These are phyloP conservation scores for Tenodera sinensis DNA, from an alignment of 2,888 invertebrate species.

Conservation along the genomic window DNA sequence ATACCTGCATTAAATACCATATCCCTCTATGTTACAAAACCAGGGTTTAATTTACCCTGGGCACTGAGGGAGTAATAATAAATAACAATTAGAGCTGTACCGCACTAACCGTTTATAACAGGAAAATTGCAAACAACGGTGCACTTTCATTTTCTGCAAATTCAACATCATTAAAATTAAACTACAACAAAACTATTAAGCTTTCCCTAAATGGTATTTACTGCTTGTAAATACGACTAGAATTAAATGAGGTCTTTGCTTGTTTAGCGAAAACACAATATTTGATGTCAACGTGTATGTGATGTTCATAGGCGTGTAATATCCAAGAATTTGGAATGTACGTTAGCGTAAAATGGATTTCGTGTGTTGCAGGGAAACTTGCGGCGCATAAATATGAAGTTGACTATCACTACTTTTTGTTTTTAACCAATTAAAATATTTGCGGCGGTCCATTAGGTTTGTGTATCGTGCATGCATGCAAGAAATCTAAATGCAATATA, in stretches of 20 bases:
- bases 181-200: not conserved
- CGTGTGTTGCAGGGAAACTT: not conserved
- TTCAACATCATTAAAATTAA: not conserved
- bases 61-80: not conserved
- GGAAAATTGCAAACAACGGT: not conserved
- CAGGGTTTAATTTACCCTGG: not conserved
- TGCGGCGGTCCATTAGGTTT: no score
- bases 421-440: no score
- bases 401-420: no score
- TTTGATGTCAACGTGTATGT: not conserved
- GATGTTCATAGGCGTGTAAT: not conserved
- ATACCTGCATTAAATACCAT: not conserved
- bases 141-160: not conserved
- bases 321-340: not conserved
- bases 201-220: not conserved
- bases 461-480: no score
- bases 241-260: not conserved
- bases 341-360: not conserved
- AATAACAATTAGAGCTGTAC: not conserved
- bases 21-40: not conserved
- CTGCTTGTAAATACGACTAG: not conserved
- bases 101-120: not conserved
- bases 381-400: no score
- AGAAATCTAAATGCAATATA: no score
- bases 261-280: not conserved